Conservation (phyloP, 2,113 vertebrate species). For the Aphelocoma coerulescens region DNA sequence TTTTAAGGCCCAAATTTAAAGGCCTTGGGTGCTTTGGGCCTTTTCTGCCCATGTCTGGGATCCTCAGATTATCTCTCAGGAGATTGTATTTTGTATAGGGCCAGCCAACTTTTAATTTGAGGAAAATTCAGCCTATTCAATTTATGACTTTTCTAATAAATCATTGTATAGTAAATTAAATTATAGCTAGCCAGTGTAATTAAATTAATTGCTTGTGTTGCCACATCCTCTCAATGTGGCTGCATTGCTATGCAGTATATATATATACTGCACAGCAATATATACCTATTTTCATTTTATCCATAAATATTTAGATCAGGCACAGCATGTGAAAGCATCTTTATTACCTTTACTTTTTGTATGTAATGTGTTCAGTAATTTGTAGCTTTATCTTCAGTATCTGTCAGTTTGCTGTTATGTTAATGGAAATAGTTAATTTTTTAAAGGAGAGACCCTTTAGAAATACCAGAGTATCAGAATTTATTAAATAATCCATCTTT, state of each 20-base stretch:
- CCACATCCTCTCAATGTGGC: background rate
- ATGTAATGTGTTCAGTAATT: background rate
- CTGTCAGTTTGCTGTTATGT: background rate
- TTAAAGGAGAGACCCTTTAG: background rate
- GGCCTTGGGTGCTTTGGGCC: background rate
- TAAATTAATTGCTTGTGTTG: background rate
- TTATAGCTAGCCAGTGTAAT: background rate
- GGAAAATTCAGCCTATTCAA: background rate
- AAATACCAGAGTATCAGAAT: background rate
- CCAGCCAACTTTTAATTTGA: background rate
- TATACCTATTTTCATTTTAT: background rate
- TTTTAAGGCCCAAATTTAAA: background rate
- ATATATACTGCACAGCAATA: background rate
- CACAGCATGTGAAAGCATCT: background rate
- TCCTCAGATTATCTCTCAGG: background rate
- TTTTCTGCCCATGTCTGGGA: background rate
- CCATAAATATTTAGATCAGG: background rate
- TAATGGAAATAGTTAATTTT: slow-evolving; percentile 20
- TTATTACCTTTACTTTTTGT: background rate
- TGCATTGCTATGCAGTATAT: background rate
- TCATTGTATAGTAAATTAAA: background rate
- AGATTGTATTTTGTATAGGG: background rate
- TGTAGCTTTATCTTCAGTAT: background rate
- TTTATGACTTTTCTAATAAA: background rate
- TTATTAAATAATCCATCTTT: background rate